Evolutionary conservation across 1,140 invertebrate genomes (phyloP).

Genomic region (Idris sp.): DNA sequence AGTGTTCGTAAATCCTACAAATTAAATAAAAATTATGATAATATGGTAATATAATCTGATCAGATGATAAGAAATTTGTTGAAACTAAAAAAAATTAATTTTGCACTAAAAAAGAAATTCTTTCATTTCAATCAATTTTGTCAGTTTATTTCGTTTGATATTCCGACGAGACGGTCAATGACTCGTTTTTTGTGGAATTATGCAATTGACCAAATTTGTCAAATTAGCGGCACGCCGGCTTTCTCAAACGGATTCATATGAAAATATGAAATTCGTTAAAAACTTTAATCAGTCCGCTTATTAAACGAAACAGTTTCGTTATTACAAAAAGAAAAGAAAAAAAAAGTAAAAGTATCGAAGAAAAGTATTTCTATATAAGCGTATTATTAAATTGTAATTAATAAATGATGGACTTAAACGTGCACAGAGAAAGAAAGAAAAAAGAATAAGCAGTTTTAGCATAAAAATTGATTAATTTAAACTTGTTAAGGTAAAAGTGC

Average conservation of each 20-base stretch:
- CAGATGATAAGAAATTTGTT: too few species aligned
- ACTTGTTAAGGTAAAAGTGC: slow-evolving; percentile 35
- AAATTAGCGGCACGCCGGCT: slow-evolving; percentile 67
- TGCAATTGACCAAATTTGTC: slow-evolving; percentile 76
- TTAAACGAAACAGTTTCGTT: too few species aligned
- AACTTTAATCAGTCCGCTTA: too few species aligned
- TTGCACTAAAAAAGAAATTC: too few species aligned
- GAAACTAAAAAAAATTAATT: too few species aligned
- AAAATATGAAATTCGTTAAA: too few species aligned
- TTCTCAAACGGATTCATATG: slow-evolving; percentile 55
- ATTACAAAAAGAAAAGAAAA: too few species aligned
- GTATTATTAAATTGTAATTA: slow-evolving; percentile 44
- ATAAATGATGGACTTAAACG: slow-evolving; percentile 37
- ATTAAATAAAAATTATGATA: too few species aligned
- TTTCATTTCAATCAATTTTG: too few species aligned
- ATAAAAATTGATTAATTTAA: slow-evolving; percentile 39
- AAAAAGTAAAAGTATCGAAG: slow-evolving; percentile 36
- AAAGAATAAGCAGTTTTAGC: too few species aligned
- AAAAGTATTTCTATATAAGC: slow-evolving; percentile 30
- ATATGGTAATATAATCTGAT: too few species aligned
- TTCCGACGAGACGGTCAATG: slow-evolving; percentile 70
- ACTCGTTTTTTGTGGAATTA: slow-evolving; percentile 74
- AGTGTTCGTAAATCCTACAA: too few species aligned
- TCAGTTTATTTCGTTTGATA: slow-evolving; percentile 9
- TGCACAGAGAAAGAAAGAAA: slow-evolving; percentile 20